A percentile compares a stretch with the other conserved stretches of the same genome.
Evolutionary conservation across 2,888 invertebrate genomes (phyloP).

Genomic region (Beris chalybata): DNA sequence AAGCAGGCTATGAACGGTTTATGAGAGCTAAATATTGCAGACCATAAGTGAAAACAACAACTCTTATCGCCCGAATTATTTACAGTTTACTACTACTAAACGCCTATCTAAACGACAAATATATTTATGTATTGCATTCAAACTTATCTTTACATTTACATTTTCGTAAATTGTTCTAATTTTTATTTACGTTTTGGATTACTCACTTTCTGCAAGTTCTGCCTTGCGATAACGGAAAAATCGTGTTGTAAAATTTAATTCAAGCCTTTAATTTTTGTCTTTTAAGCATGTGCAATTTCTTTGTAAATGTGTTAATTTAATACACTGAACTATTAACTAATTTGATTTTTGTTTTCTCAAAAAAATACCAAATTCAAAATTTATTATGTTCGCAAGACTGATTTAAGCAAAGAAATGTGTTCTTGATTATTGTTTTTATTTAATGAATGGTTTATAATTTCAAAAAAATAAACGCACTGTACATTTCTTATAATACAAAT

Average conservation of each 20-base stretch:
- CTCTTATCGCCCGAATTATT: too few species aligned
- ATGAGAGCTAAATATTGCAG: conserved; percentile 40
- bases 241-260: too few species aligned
- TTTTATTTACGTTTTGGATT: not conserved
- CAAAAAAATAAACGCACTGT: conserved; percentile 16
- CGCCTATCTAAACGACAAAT: not conserved
- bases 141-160: conserved; percentile 3
- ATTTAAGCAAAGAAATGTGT: conserved; percentile 18
- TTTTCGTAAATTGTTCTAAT: not conserved
- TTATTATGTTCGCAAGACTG: conserved; percentile 29
- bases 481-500: conserved; percentile 4
- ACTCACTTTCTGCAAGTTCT: conserved; percentile 23
- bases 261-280: too few species aligned
- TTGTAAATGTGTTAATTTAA: too few species aligned
- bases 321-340: too few species aligned
- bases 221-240: conserved; percentile 12
- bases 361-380: conserved; percentile 11
- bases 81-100: too few species aligned
- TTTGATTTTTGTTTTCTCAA: too few species aligned
- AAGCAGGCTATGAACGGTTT: conserved; percentile 56
- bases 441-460: not conserved
- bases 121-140: not conserved
- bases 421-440: not conserved
- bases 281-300: too few species aligned
- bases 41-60: conserved; percentile 16